These are phyloP conservation scores for Notothenia coriiceps DNA, from an alignment of 2,113 vertebrate species.

Conservation along the genomic window DNA sequence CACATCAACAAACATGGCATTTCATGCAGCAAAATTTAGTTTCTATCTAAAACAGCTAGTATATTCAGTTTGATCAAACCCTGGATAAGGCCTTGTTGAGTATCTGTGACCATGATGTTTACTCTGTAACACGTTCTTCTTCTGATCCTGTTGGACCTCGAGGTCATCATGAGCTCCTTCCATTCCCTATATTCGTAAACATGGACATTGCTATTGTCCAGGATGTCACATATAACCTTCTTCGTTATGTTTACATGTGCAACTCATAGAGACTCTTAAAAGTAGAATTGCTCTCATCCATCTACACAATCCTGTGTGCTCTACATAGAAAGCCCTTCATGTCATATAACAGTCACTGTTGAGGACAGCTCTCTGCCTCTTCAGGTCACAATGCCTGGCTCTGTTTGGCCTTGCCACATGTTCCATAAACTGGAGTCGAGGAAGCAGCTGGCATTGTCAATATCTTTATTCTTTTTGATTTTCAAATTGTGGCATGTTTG, in stretches of 20 bases:
- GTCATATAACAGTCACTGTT: not conserved
- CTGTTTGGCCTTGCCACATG: not conserved
- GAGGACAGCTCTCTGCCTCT: not conserved
- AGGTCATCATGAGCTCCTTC: conserved; percentile 8
- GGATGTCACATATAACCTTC: not conserved
- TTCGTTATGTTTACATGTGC: not conserved
- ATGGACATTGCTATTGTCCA: not conserved
- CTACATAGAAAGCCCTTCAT: not conserved
- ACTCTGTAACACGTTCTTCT: too few relatives aligned
- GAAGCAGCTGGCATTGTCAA: not conserved
- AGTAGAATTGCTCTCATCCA: not conserved
- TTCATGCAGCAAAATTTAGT: not conserved
- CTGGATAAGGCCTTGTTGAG: not conserved
- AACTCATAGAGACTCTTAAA: not conserved
- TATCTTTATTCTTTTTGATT: not conserved
- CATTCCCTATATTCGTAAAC: not conserved
- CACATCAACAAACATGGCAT: not conserved
- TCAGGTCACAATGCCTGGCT: not conserved
- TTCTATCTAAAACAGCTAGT: not conserved
- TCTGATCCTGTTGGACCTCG: not conserved
- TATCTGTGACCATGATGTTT: not conserved
- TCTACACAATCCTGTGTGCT: not conserved
- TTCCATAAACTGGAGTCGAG: not conserved
- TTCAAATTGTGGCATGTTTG: not conserved
- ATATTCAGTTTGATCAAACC: conserved; percentile 8